These are phyloP conservation scores for Notarius lentiginosus DNA, from an alignment of 2,113 vertebrate species.

Conservation along the genomic window DNA sequence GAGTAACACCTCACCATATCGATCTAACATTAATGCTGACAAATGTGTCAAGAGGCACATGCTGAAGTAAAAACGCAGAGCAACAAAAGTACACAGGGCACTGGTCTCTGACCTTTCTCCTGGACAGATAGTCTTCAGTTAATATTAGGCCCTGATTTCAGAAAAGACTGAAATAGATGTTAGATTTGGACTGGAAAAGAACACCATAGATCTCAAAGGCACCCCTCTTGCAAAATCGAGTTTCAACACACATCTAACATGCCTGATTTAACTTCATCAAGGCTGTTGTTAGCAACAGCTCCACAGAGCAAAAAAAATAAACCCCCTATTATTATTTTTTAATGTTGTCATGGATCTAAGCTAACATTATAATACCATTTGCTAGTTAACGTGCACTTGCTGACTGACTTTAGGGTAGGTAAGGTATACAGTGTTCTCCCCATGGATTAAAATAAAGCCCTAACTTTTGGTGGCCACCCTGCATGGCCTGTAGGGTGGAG, in stretches of 20 bases:
- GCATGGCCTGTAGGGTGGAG: too few relatives aligned
- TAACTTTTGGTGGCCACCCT: too few relatives aligned
- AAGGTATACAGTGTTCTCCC: too few relatives aligned
- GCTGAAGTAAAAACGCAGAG: not conserved
- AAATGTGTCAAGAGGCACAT: not conserved
- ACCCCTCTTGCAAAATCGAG: not conserved
- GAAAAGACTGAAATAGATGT: too few relatives aligned
- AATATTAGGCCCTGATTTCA: not conserved
- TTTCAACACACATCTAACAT: too few relatives aligned
- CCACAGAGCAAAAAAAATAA: not conserved
- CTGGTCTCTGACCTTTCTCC: not conserved
- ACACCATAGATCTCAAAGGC: not conserved
- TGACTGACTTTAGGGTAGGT: too few relatives aligned
- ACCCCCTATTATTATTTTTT: not conserved
- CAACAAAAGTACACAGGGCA: not conserved
- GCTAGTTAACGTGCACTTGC: too few relatives aligned
- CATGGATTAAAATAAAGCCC: too few relatives aligned
- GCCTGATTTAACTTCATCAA: not conserved
- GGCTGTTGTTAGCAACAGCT: not conserved
- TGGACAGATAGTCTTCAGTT: not conserved
- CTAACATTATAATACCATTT: not conserved
- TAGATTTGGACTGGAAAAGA: too few relatives aligned
- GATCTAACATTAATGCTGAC: conserved; percentile 10
- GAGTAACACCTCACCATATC: not conserved
- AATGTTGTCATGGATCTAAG: not conserved